Evolutionary conservation across 2,797 vertebrate species (phyloP).

Genomic region (Scomberomorus guttatus): DNA sequence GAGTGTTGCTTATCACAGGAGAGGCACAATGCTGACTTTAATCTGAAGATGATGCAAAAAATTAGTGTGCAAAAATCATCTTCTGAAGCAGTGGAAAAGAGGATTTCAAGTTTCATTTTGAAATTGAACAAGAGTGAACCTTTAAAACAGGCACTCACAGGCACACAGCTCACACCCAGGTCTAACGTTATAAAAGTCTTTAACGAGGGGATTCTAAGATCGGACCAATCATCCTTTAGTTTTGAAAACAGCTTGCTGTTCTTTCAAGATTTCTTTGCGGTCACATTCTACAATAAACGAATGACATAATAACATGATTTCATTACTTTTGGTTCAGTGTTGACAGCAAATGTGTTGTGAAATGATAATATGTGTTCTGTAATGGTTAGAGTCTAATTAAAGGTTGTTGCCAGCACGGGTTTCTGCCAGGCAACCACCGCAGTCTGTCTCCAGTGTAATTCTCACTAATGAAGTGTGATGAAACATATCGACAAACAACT

Average conservation of each 20-base stretch:
- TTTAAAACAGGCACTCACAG: background rate
- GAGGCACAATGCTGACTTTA: slow-evolving; percentile 58
- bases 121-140: slow-evolving; percentile 20
- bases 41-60: slow-evolving; percentile 53
- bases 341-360: background rate
- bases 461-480: slow-evolving; percentile 18
- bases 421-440: background rate
- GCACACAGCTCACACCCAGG: background rate
- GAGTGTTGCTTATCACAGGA: slow-evolving; percentile 67
- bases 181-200: background rate
- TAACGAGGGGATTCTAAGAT: background rate
- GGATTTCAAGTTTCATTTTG: slow-evolving; percentile 31
- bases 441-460: slow-evolving; percentile 8
- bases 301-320: background rate
- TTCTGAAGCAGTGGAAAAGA: slow-evolving; percentile 12
- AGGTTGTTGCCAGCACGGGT: background rate
- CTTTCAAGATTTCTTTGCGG: background rate
- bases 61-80: slow-evolving; percentile 31
- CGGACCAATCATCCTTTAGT: background rate
- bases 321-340: background rate
- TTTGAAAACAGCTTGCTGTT: background rate
- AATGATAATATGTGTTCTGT: background rate
- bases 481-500: slow-evolving; percentile 1
- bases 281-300: background rate
- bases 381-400: background rate